Conservation (phyloP, 2,113 vertebrate genomes). For the Rhabdomys dilectus region DNA sequence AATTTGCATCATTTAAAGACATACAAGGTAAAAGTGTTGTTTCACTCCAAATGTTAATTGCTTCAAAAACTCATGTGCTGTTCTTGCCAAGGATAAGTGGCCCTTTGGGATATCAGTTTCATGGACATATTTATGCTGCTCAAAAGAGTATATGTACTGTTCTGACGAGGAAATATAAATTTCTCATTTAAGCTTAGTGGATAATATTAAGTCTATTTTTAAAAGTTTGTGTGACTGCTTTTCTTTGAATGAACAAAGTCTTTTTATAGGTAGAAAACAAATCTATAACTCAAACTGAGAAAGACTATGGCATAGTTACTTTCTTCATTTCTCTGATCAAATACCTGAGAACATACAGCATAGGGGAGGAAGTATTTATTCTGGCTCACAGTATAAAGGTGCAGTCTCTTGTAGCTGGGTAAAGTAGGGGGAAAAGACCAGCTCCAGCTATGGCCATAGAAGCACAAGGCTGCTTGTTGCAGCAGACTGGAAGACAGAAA, state of each 20-base stretch:
- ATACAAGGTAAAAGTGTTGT: not conserved
- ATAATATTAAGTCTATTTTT: conserved; percentile 35
- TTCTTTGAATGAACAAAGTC: not conserved
- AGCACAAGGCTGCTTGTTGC: not conserved
- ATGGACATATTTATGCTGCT: not conserved
- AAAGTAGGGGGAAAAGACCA: not conserved
- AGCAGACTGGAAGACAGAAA: not conserved
- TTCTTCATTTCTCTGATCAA: not conserved
- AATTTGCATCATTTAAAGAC: conserved; percentile 18
- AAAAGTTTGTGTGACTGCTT: not conserved
- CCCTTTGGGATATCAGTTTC: not conserved
- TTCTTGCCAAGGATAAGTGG: not conserved
- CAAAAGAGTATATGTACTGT: not conserved
- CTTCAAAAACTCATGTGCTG: not conserved
- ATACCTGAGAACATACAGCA: not conserved
- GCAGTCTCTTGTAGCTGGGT: not conserved
- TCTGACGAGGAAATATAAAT: not conserved
- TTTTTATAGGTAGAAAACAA: conserved; percentile 6
- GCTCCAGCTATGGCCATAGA: not conserved
- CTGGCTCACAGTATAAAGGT: not conserved
- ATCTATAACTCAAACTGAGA: not conserved
- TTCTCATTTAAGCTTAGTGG: conserved; percentile 31
- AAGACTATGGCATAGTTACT: not conserved
- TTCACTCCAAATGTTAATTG: not conserved
- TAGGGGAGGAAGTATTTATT: not conserved